Base-by-base conservation (phyloP, 2,113 vertebrate genomes). In the Crotalus viridis region DNA sequence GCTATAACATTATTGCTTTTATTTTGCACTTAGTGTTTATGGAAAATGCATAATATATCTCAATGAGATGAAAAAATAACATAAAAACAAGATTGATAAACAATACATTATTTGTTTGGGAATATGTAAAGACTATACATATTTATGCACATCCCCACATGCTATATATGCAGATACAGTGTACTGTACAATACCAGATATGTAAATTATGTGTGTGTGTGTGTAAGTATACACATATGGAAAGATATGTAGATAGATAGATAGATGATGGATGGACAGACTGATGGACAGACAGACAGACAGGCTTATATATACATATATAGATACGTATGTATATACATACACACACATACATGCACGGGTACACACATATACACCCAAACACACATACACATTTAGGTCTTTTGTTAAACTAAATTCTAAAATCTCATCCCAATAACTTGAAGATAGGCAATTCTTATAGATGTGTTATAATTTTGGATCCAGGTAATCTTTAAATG, bases 11-110 rank as follows among this genome's bases (percentile, higher is more conserved):
- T 94, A 74, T 95, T 96, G 89, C 46, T 95, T 96, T 97, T 97
- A 94, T 95, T 95, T 94, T 95, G 86, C 94, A 96, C 91, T 95
- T 94, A 93, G 64, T 95, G 96, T 96, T 96, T 94, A 96, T 96
- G 81, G 94, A 94, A 95, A 90, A 43, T 0, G 24, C 94, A 87
- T 94, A 95, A 96, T 95, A 96, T 96, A 94, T 88, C 90, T 95
- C 94, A 87, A 94, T 96, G 64, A 85, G 94, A 90, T 91, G 89
- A 13, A 89, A 90, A 55, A 87, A 95, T 74, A 95, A 55, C 59
- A 95, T 64, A 95, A 92, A 93, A 94, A 88, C 90, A 91, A 85
- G 86, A 81, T 28, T 64, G 69, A 94, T 81, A 93, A 94, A 26
- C 52, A 94, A 91, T 93, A 89, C 56, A 54, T 64, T 64, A 85